Evolutionary conservation across 1,140 invertebrate genomes (phyloP).

Genomic region (Panulirus ornatus): DNA sequence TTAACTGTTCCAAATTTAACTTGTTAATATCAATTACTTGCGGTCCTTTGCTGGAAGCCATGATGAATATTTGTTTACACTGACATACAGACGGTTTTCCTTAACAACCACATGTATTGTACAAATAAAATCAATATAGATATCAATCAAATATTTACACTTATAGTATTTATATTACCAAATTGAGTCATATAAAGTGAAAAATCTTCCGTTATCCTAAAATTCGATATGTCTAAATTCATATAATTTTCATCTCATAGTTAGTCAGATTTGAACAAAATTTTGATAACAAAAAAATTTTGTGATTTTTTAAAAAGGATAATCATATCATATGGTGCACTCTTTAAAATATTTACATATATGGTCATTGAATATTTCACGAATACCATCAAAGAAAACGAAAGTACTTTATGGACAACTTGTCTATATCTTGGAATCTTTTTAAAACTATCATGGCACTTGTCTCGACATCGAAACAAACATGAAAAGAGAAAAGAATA

Average conservation of each 20-base stretch:
- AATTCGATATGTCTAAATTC: not conserved
- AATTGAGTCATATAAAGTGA: not conserved
- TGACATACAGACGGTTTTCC: not conserved
- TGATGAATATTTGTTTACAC: conserved; percentile 32
- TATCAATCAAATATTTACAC: no score
- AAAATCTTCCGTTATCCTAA: not conserved
- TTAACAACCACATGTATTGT: not conserved
- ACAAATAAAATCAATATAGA: no score
- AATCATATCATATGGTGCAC: not conserved
- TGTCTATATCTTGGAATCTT: not conserved
- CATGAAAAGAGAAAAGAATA: no score
- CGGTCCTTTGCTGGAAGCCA: conserved; percentile 60
- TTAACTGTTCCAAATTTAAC: conserved; percentile 81
- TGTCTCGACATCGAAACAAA: no score
- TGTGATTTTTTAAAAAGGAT: not conserved
- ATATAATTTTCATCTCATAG: not conserved
- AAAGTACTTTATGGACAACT: not conserved
- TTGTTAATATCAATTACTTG: conserved; percentile 66
- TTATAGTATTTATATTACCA: no score
- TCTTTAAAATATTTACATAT: not conserved
- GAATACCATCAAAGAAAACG: not conserved
- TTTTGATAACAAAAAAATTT: not conserved
- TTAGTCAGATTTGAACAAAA: not conserved
- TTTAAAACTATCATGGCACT: no score
- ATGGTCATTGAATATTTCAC: not conserved